Conservation (phyloP, 2,113 vertebrate species). For the Gopherus evgoodei region DNA sequence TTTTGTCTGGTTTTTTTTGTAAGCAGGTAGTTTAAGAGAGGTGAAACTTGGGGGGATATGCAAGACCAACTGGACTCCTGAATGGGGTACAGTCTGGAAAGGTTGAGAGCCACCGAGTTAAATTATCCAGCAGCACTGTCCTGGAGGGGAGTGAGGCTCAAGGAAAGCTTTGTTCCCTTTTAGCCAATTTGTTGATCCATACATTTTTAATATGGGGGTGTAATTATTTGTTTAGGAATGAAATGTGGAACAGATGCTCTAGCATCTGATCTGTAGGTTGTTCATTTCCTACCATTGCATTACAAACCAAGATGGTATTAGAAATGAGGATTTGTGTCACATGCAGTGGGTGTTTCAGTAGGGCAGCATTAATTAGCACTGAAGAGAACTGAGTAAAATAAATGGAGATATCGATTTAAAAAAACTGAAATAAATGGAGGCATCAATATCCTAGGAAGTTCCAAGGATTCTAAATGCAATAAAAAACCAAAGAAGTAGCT, state of each 20-base stretch:
- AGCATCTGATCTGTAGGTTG: slow-evolving; percentile 76
- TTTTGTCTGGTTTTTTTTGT: no score
- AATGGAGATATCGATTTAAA: not conserved
- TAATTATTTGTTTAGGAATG: slow-evolving; percentile 76
- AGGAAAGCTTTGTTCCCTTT: slow-evolving; percentile 44
- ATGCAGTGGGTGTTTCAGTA: not conserved
- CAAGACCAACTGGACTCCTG: no score
- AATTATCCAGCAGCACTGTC: not conserved
- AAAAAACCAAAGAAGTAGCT: not conserved
- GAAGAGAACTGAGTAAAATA: not conserved
- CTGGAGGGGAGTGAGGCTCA: not conserved
- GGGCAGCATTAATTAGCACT: not conserved
- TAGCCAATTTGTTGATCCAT: slow-evolving; percentile 65
- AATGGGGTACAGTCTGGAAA: no score
- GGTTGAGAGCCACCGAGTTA: not conserved
- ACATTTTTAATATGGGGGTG: slow-evolving; percentile 55
- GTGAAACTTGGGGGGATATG: no score
- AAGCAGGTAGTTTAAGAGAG: no score
- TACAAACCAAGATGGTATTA: slow-evolving; percentile 20
- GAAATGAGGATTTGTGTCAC: slow-evolving; percentile 6
- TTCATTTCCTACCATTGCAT: slow-evolving; percentile 68
- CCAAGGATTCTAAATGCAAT: not conserved
- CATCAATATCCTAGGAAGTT: no score
- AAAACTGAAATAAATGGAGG: not conserved
- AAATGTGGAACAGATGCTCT: slow-evolving; percentile 70